phyloP scores from a whole-genome alignment of 2,888 invertebrate species.

The Mesorhabditis belari region DNA sequence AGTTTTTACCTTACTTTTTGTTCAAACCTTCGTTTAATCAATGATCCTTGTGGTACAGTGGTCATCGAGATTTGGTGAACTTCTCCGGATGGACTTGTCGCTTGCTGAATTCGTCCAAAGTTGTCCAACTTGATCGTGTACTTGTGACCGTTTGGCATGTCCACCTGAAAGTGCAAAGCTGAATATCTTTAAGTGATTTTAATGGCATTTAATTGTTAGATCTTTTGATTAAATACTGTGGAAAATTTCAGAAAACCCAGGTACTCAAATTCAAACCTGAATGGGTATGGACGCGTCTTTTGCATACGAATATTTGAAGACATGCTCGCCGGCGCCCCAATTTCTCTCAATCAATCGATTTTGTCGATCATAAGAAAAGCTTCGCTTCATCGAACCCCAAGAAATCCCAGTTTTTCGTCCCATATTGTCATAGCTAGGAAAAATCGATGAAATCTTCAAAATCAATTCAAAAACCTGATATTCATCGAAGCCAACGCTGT shows the following conservation, averaged over 20 bases:
- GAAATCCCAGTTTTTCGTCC: conserved; percentile 6
- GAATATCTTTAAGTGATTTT: neutral
- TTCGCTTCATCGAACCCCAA: conserved; percentile 19
- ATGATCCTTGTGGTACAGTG: neutral
- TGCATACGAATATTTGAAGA: conserved; percentile 13
- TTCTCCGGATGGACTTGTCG: neutral
- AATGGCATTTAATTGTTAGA: too few relatives aligned
- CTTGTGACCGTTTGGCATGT: neutral
- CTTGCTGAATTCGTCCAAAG: neutral
- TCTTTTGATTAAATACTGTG: too few relatives aligned
- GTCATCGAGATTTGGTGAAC: neutral
- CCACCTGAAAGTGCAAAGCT: neutral
- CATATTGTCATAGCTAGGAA: neutral
- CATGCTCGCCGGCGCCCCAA: conserved; percentile 9
- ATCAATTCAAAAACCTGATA: conserved; percentile 2
- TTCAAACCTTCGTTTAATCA: neutral
- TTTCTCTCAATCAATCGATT: conserved; percentile 16
- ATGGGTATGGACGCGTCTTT: conserved; percentile 11
- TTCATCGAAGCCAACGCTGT: conserved; percentile 13
- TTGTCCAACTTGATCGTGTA: neutral
- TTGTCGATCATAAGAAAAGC: conserved; percentile 13
- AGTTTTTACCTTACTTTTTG: neutral
- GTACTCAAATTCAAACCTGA: conserved; percentile 2
- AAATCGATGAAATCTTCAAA: neutral
- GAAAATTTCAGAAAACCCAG: too few relatives aligned